phyloP scores from a whole-genome alignment of 2,888 invertebrate species.

The Rhamnusium bicolor region DNA sequence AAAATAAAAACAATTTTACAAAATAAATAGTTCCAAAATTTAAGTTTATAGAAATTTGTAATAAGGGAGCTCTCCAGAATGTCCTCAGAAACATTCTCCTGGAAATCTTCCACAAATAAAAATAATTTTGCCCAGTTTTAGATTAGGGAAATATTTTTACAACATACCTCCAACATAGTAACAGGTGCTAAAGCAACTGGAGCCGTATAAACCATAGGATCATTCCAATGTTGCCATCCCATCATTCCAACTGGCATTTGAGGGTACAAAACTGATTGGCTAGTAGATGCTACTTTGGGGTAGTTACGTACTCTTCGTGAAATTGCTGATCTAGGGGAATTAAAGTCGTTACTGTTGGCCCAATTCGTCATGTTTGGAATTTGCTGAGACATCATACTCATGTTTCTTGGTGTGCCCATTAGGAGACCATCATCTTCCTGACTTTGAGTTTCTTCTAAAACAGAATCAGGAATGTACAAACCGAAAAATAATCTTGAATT shows the following conservation, averaged over 20 bases:
- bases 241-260: slow-evolving; percentile 63
- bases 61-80: too few species aligned
- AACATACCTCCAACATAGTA: slow-evolving; percentile 69
- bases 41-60: too few species aligned
- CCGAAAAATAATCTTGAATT: too few species aligned
- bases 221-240: slow-evolving; percentile 66
- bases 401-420: slow-evolving; percentile 55
- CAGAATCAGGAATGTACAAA: slow-evolving; percentile 41
- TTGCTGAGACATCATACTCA: slow-evolving; percentile 37
- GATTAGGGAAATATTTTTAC: too few species aligned
- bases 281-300: slow-evolving; percentile 50
- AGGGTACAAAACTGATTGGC: slow-evolving; percentile 56
- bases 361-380: slow-evolving; percentile 48
- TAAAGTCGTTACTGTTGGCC: slow-evolving; percentile 57
- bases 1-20: too few species aligned
- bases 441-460: slow-evolving; percentile 80
- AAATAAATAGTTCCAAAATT: too few species aligned
- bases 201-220: slow-evolving; percentile 57
- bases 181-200: slow-evolving; percentile 69
- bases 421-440: slow-evolving; percentile 75
- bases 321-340: slow-evolving; percentile 52
- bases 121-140: too few species aligned
- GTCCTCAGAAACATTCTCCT: too few species aligned
- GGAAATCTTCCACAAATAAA: too few species aligned
- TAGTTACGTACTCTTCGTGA: slow-evolving; percentile 54